These are phyloP conservation scores for Cynodonichthys magdalenae DNA, from an alignment of 2,797 vertebrate genomes.

Conservation along the genomic window DNA sequence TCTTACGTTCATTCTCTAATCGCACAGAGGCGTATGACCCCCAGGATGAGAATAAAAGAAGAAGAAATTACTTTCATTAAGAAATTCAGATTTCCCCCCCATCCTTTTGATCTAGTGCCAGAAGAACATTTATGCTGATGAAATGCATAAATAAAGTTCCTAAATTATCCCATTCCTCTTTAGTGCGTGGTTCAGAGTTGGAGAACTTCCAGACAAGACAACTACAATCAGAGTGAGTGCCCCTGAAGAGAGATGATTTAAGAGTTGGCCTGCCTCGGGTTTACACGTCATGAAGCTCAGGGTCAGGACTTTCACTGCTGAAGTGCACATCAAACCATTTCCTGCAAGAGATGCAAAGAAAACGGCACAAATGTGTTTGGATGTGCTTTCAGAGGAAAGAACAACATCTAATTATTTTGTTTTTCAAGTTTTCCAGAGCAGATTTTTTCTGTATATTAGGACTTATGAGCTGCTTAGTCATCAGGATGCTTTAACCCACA, in stretches of 20 bases:
- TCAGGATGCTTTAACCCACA: not conserved
- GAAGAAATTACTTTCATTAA: constrained; percentile 88
- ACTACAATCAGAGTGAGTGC: constrained; percentile 83
- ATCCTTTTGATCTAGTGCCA: constrained; percentile 86
- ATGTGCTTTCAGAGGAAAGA: constrained; percentile 17
- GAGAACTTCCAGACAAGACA: constrained; percentile 84
- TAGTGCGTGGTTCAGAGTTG: constrained; percentile 77
- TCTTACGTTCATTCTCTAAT: constrained; percentile 79
- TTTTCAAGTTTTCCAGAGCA: constrained; percentile 12
- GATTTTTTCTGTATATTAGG: not conserved
- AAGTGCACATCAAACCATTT: constrained; percentile 47
- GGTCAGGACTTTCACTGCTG: constrained; percentile 49
- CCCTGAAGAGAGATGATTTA: constrained; percentile 76
- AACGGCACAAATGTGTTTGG: constrained; percentile 22
- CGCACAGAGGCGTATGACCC: constrained; percentile 83
- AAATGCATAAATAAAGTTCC: constrained; percentile 87
- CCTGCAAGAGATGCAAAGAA: constrained; percentile 43
- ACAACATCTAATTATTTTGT: constrained; percentile 12
- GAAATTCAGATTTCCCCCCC: constrained; percentile 83
- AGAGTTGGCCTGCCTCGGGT: constrained; percentile 63
- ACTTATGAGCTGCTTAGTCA: not conserved
- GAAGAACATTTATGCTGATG: constrained; percentile 88
- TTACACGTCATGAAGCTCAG: constrained; percentile 47
- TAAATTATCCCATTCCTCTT: constrained; percentile 82
- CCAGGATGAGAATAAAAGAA: constrained; percentile 86